These are phyloP conservation scores for Andrena fulva DNA, from an alignment of 2,888 invertebrate genomes.

Conservation along the genomic window DNA sequence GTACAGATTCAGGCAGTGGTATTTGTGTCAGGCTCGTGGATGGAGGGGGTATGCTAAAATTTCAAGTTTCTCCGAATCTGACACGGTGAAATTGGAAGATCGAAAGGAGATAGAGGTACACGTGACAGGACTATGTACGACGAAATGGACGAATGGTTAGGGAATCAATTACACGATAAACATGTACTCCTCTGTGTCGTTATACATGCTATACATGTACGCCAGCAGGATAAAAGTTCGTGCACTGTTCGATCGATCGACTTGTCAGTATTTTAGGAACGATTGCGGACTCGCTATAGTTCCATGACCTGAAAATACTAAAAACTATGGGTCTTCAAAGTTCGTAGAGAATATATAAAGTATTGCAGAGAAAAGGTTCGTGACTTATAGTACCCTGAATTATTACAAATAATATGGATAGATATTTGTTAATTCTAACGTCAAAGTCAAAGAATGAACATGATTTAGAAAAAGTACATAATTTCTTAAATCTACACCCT, in stretches of 20 bases:
- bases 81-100: constrained; percentile 2
- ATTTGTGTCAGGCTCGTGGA: background rate
- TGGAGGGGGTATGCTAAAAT: background rate
- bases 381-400: too few species aligned
- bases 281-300: constrained; percentile 4
- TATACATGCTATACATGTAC: constrained; percentile 25
- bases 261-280: constrained; percentile 11
- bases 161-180: constrained; percentile 62
- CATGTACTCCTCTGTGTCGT: constrained; percentile 4
- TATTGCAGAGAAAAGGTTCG: background rate
- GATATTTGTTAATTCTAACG: too few species aligned
- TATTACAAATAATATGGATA: too few species aligned
- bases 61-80: background rate
- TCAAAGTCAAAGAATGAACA: too few species aligned
- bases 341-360: background rate
- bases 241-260: constrained; percentile 28
- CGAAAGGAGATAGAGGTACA: background rate
- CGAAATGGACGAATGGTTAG: constrained; percentile 32
- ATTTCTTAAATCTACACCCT: too few species aligned
- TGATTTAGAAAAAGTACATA: too few species aligned
- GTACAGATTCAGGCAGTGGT: background rate
- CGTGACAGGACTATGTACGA: constrained; percentile 25
- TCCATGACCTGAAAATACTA: constrained; percentile 14
- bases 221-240: constrained; percentile 24
- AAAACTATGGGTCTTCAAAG: background rate